Base-by-base conservation (phyloP, 2,797 vertebrate genomes). In the Myripristis jacobus region DNA sequence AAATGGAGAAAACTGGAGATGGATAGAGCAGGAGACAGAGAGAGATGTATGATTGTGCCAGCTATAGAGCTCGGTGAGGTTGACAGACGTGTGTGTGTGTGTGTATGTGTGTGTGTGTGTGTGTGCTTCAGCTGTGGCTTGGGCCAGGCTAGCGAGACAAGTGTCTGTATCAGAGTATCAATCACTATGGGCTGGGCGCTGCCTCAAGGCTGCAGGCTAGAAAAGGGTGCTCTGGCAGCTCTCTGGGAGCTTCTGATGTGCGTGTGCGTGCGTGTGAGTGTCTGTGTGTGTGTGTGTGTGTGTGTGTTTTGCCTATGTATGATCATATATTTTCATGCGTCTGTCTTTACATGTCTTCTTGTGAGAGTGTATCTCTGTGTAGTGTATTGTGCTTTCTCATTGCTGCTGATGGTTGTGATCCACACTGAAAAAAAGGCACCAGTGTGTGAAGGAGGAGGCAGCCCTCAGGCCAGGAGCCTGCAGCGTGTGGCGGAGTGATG, bases 171-270 rank as follows among this genome's bases (percentile, higher is more conserved):
- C 38, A 16, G 54, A 80, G 68, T 74, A 90, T 91, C 79, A 82
- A 75, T 88, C 87, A 87, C 70, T 63, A 67, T 72, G 77, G 70
- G 77, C 77, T 74, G 80, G 81, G 86, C 65, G 63, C 80, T 85
- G 87, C 75, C 83, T 89, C 77, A 43, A 83, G 81, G 73, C 86
- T 89, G 82, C 65, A 83, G 74, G 60, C 73, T 46, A 38, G 38
- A 85, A 52, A 27, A 64, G 63, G 72, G 25, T 65, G 53, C 60
- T 81, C 65, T 73, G 51, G 13, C 22, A 31, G 73, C 69, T 68
- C 47, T 73, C 31, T 64, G 47, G 36, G 48, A 67, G 62, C 31
- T 34, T 71, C 27, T 72, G 75, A 66, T 77, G 75, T 72, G 71
- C 81, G 29, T 67, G 36, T 41, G 19, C 61, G 6, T 68, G 24